These are phyloP conservation scores for Bovichtus diacanthus DNA, from an alignment of 2,797 vertebrate species.

Conservation along the genomic window DNA sequence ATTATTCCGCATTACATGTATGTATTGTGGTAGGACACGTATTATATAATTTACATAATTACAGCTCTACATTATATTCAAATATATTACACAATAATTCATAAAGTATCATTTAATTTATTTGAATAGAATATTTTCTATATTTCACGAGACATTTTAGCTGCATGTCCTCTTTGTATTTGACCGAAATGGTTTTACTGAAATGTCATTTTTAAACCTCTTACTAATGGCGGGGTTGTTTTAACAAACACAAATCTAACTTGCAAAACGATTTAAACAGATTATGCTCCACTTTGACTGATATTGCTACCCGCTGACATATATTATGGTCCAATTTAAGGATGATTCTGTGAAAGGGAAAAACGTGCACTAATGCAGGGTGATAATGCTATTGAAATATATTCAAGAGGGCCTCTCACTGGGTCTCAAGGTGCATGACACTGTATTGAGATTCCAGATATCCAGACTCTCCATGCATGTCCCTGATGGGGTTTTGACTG, in stretches of 20 bases:
- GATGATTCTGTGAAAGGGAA: conserved; percentile 63
- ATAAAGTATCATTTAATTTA: not conserved
- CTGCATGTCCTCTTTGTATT: conserved; percentile 6
- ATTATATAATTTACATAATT: conserved; percentile 47
- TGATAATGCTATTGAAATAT: conserved; percentile 84
- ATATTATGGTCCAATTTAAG: conserved; percentile 69
- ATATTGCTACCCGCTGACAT: conserved; percentile 56
- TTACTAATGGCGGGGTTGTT: not conserved
- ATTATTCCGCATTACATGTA: not conserved
- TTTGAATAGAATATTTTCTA: conserved; percentile 38
- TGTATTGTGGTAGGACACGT: not conserved
- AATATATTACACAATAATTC: conserved; percentile 14
- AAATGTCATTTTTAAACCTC: conserved; percentile 25
- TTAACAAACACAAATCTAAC: conserved; percentile 31
- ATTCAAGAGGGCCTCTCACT: conserved; percentile 81
- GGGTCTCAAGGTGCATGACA: conserved; percentile 82
- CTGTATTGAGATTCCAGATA: conserved; percentile 84
- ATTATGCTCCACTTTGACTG: conserved; percentile 54
- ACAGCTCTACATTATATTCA: conserved; percentile 2
- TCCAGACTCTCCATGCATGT: conserved; percentile 82
- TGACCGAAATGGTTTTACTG: conserved; percentile 4
- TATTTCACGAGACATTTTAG: conserved; percentile 25
- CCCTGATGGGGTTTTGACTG: conserved; percentile 83
- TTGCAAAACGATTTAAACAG: conserved; percentile 44
- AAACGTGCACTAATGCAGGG: conserved; percentile 68